These are phyloP conservation scores for Cacoxenus indagator DNA, from an alignment of 2,888 invertebrate genomes.

Conservation along the genomic window DNA sequence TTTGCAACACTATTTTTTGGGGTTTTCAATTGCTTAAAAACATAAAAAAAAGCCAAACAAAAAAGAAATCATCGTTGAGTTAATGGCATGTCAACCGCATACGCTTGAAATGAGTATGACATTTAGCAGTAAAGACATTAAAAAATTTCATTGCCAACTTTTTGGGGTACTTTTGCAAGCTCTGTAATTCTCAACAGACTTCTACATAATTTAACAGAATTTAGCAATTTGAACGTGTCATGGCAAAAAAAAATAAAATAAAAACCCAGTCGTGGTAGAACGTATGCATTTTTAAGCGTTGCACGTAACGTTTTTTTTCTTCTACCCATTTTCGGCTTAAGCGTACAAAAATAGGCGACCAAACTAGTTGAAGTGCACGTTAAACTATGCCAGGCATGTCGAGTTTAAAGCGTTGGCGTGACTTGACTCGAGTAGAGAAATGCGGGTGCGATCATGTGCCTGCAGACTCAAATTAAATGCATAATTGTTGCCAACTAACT, in stretches of 20 bases:
- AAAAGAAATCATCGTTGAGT: not conserved
- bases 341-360: slow-evolving; percentile 45
- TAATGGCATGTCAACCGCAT: not conserved
- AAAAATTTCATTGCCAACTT: slow-evolving; percentile 2
- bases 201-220: slow-evolving; percentile 8
- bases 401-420: not conserved
- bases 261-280: too few species aligned
- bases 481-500: not conserved
- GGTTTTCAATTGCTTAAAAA: not conserved
- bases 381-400: slow-evolving; percentile 1
- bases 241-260: too few species aligned
- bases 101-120: not conserved
- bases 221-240: not conserved
- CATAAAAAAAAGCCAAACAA: too few species aligned
- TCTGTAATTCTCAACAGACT: not conserved
- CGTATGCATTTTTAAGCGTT: slow-evolving; percentile 16
- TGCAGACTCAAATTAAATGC: not conserved
- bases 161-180: not conserved
- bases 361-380: slow-evolving; percentile 1
- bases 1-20: slow-evolving; percentile 17
- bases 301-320: slow-evolving; percentile 17
- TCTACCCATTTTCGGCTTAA: slow-evolving; percentile 25
- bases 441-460: not conserved
- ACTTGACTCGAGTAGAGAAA: not conserved
- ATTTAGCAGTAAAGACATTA: not conserved